A percentile compares a stretch with the other conserved stretches of the same genome.
Conservation (phyloP, 2,797 vertebrate genomes). For the Rhinella marina region DNA sequence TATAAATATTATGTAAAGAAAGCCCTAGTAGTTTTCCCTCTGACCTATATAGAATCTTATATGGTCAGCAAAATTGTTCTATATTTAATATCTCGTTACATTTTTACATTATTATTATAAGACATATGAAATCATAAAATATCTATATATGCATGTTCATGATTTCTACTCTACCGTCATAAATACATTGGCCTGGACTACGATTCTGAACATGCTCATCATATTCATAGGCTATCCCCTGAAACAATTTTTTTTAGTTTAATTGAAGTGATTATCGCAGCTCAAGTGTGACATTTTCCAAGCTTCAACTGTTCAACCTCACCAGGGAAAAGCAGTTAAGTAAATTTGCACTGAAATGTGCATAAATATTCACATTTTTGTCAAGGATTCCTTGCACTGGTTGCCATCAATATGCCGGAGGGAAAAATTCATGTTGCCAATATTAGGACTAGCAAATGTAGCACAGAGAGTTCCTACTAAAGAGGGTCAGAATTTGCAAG, state of each 20-base stretch:
- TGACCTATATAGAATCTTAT: background rate
- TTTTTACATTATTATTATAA: background rate
- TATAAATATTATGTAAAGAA: background rate
- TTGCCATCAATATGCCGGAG: slow-evolving; percentile 24
- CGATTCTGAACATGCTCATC: slow-evolving; percentile 5
- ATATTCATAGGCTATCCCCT: slow-evolving; percentile 13
- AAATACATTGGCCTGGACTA: background rate
- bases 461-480: slow-evolving; percentile 21
- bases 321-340: slow-evolving; percentile 35
- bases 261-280: slow-evolving; percentile 35
- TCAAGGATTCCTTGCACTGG: slow-evolving; percentile 30
- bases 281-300: slow-evolving; percentile 36
- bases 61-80: background rate
- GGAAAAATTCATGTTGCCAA: slow-evolving; percentile 38
- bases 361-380: slow-evolving; percentile 41
- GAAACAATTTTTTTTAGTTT: slow-evolving; percentile 11
- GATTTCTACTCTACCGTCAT: background rate
- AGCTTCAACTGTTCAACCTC: slow-evolving; percentile 27
- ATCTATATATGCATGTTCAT: background rate
- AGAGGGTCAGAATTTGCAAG: background rate
- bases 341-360: slow-evolving; percentile 35
- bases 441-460: slow-evolving; percentile 35
- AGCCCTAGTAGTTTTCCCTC: background rate
- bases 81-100: background rate
- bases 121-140: background rate